Conservation (phyloP, 2,797 vertebrate genomes). For the Sebastes oblongus region DNA sequence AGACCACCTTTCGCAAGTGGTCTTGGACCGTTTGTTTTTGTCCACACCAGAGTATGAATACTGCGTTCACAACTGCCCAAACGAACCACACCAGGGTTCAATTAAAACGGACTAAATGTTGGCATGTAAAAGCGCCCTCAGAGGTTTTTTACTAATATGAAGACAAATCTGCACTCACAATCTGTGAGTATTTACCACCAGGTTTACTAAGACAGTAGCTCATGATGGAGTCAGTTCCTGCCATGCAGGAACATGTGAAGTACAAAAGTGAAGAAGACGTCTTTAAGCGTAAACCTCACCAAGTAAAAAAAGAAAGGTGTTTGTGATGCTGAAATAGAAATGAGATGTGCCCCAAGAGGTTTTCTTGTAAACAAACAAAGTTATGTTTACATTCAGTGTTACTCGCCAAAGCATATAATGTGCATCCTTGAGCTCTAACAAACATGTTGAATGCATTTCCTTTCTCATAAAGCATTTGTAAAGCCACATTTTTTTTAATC, state of each 20-base stretch:
- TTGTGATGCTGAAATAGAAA: background rate
- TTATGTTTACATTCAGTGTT: background rate
- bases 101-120: no score
- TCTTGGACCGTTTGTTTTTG: no score
- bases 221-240: background rate
- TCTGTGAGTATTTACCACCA: background rate
- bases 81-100: no score
- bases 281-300: background rate
- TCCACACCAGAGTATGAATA: no score
- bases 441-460: background rate
- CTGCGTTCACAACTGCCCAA: no score
- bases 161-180: background rate
- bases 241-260: background rate
- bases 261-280: background rate
- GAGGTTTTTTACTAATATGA: background rate
- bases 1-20: no score
- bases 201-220: background rate
- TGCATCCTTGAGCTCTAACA: background rate
- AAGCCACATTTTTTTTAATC: background rate
- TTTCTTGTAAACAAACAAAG: background rate
- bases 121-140: background rate
- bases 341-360: background rate
- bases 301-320: background rate
- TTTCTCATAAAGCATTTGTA: background rate
- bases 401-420: background rate